Base-by-base conservation (phyloP, 1,140 invertebrate species). In the Drosophila bifasciata region DNA sequence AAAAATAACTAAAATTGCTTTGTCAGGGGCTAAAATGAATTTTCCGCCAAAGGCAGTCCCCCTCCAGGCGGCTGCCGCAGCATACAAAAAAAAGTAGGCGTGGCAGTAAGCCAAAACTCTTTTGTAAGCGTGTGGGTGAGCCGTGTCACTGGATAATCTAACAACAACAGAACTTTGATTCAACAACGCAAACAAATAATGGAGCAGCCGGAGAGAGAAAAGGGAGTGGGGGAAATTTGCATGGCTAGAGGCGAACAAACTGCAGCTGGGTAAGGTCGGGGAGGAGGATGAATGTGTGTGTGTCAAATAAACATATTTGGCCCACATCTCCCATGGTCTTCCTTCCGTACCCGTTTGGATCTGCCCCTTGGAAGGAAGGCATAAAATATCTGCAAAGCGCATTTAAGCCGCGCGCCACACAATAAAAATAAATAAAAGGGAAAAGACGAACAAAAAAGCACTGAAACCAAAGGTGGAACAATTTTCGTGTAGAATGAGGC, bases 321-420 rank as follows among this genome's bases (percentile, higher is more conserved):
- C 50, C 66, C 62, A 61, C 49, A 62, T 53, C 61, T 64, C 53
- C 45, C 15, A 16, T 17, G 9, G 25, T 17, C 56, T 51, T 7
- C 43, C 17, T 36, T 1, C 21, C 3, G 2, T 8, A 3, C 15
- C 3, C 6, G 3, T 16, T 8, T 11, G 3, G 46, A 16, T 25
- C 32, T 48, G 23, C 49, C 21, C n/a, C 28, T 19, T 17, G 8
- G 11, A 39, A 45, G 71, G 68, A 63, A 67, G 83, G 63, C 79
- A 88, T 88, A 88, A 69, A 88, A 88, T 88, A 88, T 83, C 75
- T 83, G 84, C 74, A 88, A 88, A 88, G 83, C 84, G 84, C 84
- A 89, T 88, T 89, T 88, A 88, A 88, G 85, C 83, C 75, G 62
- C 46, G 59, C 45, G 59, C 62, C 70, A 63, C 83, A 83, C 74